Conservation (phyloP, 2,113 vertebrate species). For the Cricetomys ansorgei region DNA sequence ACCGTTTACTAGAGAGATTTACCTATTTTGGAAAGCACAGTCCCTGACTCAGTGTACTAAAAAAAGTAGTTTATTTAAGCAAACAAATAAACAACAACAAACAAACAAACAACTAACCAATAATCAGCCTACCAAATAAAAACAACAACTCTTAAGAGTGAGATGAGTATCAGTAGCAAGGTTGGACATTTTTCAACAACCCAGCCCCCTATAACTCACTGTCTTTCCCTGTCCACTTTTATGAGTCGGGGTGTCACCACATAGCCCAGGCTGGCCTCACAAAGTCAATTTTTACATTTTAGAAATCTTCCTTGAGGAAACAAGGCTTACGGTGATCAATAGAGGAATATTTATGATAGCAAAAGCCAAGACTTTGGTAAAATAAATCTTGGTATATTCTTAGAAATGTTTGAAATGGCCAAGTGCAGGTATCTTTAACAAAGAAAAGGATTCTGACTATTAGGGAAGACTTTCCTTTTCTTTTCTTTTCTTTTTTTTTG, state of each 20-base stretch:
- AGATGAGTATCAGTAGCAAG: background rate
- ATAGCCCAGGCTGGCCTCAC: background rate
- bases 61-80: background rate
- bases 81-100: too few species aligned
- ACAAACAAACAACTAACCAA: too few species aligned
- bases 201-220: background rate
- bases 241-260: background rate
- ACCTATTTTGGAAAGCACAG: background rate
- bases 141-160: background rate
- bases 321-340: background rate
- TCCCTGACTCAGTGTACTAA: background rate
- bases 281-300: background rate
- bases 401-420: slow-evolving; percentile 15
- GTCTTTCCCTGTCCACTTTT: background rate
- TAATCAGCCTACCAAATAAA: background rate
- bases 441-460: slow-evolving; percentile 1
- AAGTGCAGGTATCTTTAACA: background rate
- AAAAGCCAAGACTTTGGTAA: background rate
- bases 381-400: slow-evolving; percentile 26
- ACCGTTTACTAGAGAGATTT: background rate
- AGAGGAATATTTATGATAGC: background rate
- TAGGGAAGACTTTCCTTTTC: background rate
- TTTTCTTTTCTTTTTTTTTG: too few species aligned
- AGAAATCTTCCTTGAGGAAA: slow-evolving; percentile 13
- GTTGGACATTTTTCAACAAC: background rate